phyloP scores from a whole-genome alignment of 2,113 vertebrate species.

The Macrotis lagotis region DNA sequence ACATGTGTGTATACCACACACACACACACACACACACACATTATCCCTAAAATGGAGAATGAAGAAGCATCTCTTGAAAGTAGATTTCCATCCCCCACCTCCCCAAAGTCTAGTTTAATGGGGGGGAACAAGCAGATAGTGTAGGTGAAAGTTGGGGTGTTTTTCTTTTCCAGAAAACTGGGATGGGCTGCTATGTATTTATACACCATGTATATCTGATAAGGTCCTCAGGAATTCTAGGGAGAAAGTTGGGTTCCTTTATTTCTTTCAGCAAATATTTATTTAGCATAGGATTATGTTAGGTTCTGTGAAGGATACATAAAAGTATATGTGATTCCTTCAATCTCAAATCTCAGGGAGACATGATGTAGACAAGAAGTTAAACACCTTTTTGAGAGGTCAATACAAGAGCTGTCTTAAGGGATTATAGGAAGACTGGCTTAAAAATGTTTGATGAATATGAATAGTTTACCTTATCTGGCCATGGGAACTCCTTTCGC shows the following conservation, averaged over 20 bases:
- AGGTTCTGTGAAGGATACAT: not conserved
- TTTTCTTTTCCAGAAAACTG: not conserved
- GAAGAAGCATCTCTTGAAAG: not conserved
- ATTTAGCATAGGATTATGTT: constrained; percentile 30
- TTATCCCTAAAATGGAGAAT: not conserved
- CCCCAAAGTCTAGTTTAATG: not conserved
- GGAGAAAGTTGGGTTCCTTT: constrained; percentile 40
- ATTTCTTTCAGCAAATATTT: constrained; percentile 54
- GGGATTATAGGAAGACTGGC: not conserved
- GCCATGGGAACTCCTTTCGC: not conserved
- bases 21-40: too few species aligned
- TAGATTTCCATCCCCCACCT: not conserved
- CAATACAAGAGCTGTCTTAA: not conserved
- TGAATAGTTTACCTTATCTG: not conserved
- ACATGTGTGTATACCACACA: not conserved
- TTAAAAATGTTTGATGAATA: not conserved
- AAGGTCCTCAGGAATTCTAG: constrained; percentile 4
- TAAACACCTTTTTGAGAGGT: not conserved
- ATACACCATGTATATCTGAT: not conserved
- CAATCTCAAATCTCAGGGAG: not conserved
- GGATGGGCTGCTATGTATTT: not conserved
- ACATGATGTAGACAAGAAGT: not conserved
- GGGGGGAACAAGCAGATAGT: too few species aligned
- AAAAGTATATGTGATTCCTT: not conserved
- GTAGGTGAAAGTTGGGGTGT: not conserved